Evolutionary conservation across 2,113 vertebrate species (phyloP).

Genomic region (Ellobius talpinus): DNA sequence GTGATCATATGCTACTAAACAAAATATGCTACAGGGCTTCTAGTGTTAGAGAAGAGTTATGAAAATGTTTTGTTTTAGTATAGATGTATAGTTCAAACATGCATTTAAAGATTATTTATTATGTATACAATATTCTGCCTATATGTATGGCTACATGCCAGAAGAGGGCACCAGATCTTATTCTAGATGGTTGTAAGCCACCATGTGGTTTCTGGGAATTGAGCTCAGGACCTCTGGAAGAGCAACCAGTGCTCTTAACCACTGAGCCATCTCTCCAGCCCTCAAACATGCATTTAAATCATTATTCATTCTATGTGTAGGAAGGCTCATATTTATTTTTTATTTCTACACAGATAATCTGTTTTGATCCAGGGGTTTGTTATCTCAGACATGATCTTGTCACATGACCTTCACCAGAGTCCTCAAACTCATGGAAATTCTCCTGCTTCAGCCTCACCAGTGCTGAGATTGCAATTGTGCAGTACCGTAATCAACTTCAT

Average conservation of each 20-base stretch:
- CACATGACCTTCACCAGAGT: neutral
- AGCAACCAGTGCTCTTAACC: too few relatives aligned
- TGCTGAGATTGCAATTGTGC: neutral
- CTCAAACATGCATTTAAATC: neutral
- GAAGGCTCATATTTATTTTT: neutral
- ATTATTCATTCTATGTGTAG: neutral
- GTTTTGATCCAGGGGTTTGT: neutral
- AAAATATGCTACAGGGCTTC: neutral
- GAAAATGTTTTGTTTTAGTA: neutral
- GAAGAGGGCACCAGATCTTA: too few relatives aligned
- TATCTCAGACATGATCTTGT: neutral
- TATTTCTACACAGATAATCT: neutral
- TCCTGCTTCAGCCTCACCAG: neutral
- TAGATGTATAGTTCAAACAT: neutral
- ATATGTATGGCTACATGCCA: too few relatives aligned
- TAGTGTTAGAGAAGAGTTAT: neutral
- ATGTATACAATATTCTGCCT: too few relatives aligned
- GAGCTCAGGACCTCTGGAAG: too few relatives aligned
- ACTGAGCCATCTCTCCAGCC: too few relatives aligned
- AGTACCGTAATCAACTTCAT: neutral
- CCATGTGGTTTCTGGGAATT: too few relatives aligned
- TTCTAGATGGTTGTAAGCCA: too few relatives aligned
- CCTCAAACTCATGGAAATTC: neutral
- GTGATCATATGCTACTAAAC: neutral
- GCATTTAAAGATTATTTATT: too few relatives aligned